Conservation (phyloP, 2,888 invertebrate species). For the Diaprepes abbreviatus region DNA sequence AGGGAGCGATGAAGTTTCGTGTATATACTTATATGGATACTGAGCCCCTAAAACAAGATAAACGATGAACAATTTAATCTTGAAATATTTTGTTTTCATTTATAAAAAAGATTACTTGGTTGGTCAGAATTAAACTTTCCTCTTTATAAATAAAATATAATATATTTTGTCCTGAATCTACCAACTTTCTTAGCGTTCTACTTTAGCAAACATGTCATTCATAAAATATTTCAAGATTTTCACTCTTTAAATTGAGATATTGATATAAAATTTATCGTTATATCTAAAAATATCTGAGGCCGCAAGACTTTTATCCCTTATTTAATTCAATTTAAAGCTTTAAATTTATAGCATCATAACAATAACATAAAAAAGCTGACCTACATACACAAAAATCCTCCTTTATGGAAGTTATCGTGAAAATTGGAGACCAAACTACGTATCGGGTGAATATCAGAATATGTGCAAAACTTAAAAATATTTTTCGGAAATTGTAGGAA, state of each 20-base stretch:
- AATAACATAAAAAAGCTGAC: constrained; percentile 45
- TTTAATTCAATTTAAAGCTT: constrained; percentile 41
- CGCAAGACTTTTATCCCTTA: constrained; percentile 31
- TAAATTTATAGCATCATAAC: constrained; percentile 35
- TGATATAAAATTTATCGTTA: constrained; percentile 17
- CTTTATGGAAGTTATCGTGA: constrained; percentile 14
- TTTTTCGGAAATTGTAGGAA: no score
- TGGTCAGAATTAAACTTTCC: no score
- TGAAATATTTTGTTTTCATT: no score
- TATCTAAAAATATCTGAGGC: constrained; percentile 27
- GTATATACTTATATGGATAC: no score
- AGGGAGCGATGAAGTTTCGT: no score
- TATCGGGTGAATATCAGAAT: background rate
- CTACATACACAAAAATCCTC: constrained; percentile 29
- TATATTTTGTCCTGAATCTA: background rate
- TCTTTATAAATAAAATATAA: no score
- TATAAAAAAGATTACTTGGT: no score
- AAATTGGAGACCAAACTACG: constrained; percentile 31
- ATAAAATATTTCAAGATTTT: background rate
- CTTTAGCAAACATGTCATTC: background rate
- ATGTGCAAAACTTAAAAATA: no score
- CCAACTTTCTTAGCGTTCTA: background rate
- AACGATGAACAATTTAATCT: no score
- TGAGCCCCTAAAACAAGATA: no score
- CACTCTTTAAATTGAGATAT: constrained; percentile 12